Evolutionary conservation across 2,888 invertebrate genomes (phyloP), one percentile per base, ranked within the genome.

Genomic region (Hydropsyche betteni): DNA sequence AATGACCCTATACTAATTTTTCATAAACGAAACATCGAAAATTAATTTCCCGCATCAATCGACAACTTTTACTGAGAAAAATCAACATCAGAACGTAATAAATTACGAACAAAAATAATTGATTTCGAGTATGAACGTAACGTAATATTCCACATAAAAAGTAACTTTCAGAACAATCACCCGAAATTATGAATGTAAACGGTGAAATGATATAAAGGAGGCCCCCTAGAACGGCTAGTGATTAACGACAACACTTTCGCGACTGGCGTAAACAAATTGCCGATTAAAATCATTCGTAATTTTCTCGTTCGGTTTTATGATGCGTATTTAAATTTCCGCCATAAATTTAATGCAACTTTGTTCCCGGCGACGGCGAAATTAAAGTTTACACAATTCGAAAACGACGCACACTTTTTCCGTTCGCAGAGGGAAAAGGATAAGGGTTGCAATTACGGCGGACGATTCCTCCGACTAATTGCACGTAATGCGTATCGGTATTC

Each of bases 401-500:
- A 8, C 44, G 24, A 8, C 44, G 44, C 44, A 4, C 24, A 44
- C 7, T 44, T 44, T 44, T 44, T 44, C 44, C 44, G 10, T n/a
- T 53, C 16, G 53, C 8, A 53, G 12, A 53, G n/a, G 53, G 51
- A 16, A 53, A 58, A 58, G 58, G 58, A 16, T 14, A 16, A 24
- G 16, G 58, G 24, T 58, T 16, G 16, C 44, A 44, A 44, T 58
- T 24, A 58, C 8, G 24, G 16, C 8, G 58, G 69, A 14, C 14
- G 69, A 70, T 52, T 53, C 70, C 70, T 70, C 53, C 53, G 16
- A 69, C 69, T 69, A 69, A 69, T 69, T 69, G 69, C 38, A 69
- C 69, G 51, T 69, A 69, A 73, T 68, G 75, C 76, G 74, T 76
- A 76, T 55, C 69, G 73, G 74, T 69, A 76, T 74, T 75, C 74